Conservation (phyloP, 2,113 vertebrate species). For the Ciconia maguari region DNA sequence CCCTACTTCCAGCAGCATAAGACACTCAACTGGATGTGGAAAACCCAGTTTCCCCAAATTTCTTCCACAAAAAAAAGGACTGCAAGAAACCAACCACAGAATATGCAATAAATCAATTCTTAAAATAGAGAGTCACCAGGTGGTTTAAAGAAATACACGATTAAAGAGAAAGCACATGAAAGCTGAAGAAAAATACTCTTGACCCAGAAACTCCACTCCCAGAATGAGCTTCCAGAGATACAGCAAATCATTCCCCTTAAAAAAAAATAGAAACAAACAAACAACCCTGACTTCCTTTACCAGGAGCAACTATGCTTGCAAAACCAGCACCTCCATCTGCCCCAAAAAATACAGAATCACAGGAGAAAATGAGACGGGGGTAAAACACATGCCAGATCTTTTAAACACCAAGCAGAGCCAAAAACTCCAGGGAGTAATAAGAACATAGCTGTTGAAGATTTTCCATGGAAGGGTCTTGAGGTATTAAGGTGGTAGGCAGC, state of each 20-base stretch:
- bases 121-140: not conserved
- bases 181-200: not conserved
- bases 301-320: not conserved
- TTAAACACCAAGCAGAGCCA: not conserved
- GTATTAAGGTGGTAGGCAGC: not conserved
- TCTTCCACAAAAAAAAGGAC: not conserved
- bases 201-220: not conserved
- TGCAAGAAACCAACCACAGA: not conserved
- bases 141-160: not conserved
- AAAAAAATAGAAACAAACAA: not conserved
- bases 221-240: not conserved
- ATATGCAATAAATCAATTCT: not conserved
- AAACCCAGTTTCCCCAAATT: not conserved
- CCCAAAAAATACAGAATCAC: not conserved
- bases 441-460: not conserved
- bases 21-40: not conserved
- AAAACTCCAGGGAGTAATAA: not conserved
- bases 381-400: not conserved
- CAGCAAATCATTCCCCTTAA: rapidly evolving
- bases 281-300: not conserved
- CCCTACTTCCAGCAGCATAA: not conserved
- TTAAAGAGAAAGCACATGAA: not conserved
- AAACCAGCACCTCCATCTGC: not conserved
- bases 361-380: not conserved
- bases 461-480: not conserved